These are phyloP conservation scores for Montipora cactus DNA, from an alignment of 64 coral and sea anemone genomes.

Conservation along the genomic window DNA sequence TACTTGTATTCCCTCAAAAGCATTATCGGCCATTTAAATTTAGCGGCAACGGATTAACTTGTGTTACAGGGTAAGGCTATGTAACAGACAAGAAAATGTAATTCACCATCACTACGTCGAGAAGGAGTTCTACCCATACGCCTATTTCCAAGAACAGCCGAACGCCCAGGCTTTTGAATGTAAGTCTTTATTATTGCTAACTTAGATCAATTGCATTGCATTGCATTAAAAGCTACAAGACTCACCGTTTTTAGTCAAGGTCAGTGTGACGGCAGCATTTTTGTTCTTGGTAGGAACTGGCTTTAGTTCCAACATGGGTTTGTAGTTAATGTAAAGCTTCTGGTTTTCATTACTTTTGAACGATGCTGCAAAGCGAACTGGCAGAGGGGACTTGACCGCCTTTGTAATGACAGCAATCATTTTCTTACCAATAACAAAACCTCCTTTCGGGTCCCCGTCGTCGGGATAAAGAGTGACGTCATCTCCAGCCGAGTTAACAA, in stretches of 20 bases:
- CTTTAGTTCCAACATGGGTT: conserved; percentile 43
- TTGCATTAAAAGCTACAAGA: no score
- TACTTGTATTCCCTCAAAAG: no score
- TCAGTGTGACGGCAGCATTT: conserved; percentile 45
- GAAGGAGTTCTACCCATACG: no score
- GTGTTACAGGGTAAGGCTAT: no score
- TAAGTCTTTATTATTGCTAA: no score
- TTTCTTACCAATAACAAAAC: conserved; percentile 37
- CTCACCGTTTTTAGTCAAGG: conserved; percentile 56
- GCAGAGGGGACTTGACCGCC: conserved; percentile 59
- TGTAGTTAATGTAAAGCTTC: conserved; percentile 76
- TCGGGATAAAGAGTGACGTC: conserved; percentile 2
- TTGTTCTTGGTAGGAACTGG: conserved; percentile 42
- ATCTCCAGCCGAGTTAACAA: conserved; percentile 28
- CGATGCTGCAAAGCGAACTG: conserved; percentile 44
- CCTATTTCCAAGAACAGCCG: no score
- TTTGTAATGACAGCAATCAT: conserved; percentile 53
- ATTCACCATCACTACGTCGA: no score
- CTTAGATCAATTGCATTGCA: no score
- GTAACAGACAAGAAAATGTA: no score
- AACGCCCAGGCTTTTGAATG: no score
- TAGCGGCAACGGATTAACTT: no score
- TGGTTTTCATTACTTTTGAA: conserved; percentile 34
- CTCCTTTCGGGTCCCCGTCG: conserved; percentile 19
- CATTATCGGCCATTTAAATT: no score